Evolutionary conservation across 1,140 invertebrate species (phyloP), one percentile per base, ranked within the genome.

Genomic region (Batillaria attramentaria): DNA sequence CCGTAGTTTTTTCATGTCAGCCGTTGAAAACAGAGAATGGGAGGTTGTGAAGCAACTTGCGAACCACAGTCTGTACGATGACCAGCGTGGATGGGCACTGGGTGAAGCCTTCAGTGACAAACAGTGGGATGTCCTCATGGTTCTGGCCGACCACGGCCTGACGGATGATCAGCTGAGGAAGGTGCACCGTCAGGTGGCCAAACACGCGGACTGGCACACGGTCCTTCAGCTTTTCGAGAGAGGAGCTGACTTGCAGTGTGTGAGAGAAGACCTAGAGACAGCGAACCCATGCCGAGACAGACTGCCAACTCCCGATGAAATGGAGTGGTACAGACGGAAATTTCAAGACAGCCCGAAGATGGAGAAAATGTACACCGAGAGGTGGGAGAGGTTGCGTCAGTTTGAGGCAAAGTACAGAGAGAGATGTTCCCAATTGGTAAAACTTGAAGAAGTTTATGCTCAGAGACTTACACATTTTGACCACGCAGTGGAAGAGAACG

Each of bases 91-190:
- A 31, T 66, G 62, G 62, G 62, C 62, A 33, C 31, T 66, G 62
- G 31, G 10, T 37, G 62, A 66, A 37, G 62, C 62, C 18, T 66
- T 66, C 62, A 66, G 39, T n/a, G 62, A 66, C 31, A 66, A 66
- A 37, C 3, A 66, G 62, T 5, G 3, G 62, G 10, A 37, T 10
- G 62, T 66, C 62, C n/a, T n/a, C n/a, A n/a, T n/a, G n/a, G n/a
- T n/a, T 2, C 62, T 66, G 62, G 62, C 62, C 39, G 62, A 66
- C 10, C 33, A 66, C 31, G 62, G 62, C 16, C 4, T 66, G 62
- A 62, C 57, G 33, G 10, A 8, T 0, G 57, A 10, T 8, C 24
- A 62, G 24, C 57, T 28, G 1, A 62, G n/a, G 57, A 28, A n/a
- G n/a, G 57, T 2, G 33, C 57, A 62, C 57, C 33, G 33, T 31